Base-by-base conservation (phyloP, 2,113 vertebrate species). In the Cryptotis parvus region DNA sequence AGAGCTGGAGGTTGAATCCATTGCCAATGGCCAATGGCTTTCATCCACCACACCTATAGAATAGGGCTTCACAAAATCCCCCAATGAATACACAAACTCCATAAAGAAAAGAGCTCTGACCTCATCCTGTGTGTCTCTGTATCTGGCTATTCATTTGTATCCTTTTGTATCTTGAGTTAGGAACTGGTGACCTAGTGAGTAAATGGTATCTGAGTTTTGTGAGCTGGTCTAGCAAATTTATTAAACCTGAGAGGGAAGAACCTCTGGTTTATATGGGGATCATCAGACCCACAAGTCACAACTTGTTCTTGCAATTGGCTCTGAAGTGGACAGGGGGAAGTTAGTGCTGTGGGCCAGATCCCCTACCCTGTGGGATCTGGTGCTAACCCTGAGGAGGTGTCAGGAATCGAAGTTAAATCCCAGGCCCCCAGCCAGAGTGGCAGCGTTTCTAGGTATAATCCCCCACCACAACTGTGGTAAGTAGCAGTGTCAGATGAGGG, bases 111-210 rank as follows among this genome's bases (percentile, higher is more conserved):
- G 76, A 61, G n/a, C n/a, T 61, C 70, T 29, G 31, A 77, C 33
- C 33, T 83, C 33, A 0, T 22, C 10, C 5, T 72, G 3, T 52
- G 24, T 31, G 9, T 89, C 24, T 70, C 9, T 41, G 33, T 31
- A 78, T 31, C 35, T 43, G 22, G 66, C 31, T 43, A 2, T 63
- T 65, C 22, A 78, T 41, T 52, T 7, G 0, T 63, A 26, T 52
- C 31, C 37, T 66, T 91, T 73, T 49, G 65, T 72, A 73, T 73
- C 55, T 22, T 49, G 70, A 70, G 65, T 83, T 72, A 77, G 78
- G 70, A 83, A 33, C 41, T 27, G 29, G 66, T 6, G 63, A 41
- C 8, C 66, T 55, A 72, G 37, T 43, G 26, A 79, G 74, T 63
- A 49, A 72, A 77, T 39, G 15, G 26, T 24, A 8, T 43, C 58